Evolutionary conservation across 2,113 vertebrate species (phyloP), one percentile per base, ranked within the genome.

Genomic region (Charina bottae): DNA sequence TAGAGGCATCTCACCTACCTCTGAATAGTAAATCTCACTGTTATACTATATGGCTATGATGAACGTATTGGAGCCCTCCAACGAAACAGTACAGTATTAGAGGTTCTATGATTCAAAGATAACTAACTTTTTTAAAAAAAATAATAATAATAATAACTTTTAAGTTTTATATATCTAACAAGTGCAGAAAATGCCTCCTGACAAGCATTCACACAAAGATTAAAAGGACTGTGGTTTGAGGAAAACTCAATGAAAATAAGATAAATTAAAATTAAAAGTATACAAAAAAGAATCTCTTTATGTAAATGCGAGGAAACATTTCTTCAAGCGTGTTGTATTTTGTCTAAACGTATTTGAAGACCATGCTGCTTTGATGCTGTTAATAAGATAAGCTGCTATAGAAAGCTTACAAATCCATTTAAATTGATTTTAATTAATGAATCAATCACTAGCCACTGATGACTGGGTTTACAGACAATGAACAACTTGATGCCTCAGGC

Each of bases 341-440:
- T 96, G 94, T 96, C 93, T 93, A 90, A 94, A 96, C 94, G 94
- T 96, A 97, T 97, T 97, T 94, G 92, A 96, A 94, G 95, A 97
- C 94, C 96, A 94, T 68, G 93, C 87, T 91, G 93, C 94, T 95
- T 94, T 72, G 92, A 95, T 95, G 94, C 93, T 96, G 95, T 85
- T 97, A 98, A 97, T 97, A 97, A 97, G 95, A 97, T 97, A 97
- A 97, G 97, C 97, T 97, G 96, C 97, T 97, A 97, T 94, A 97
- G 96, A 94, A 97, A 95, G 96, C 94, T 97, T 97, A 97, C 94
- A 97, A 97, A 98, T 97, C 97, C 96, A 97, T 98, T 97, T 97
- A 97, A 97, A 98, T 98, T 97, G 96, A 97, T 98, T 98, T 97
- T 97, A 98, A 98, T 97, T 98, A 98, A 97, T 96, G 92, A 97